A percentile compares a stretch with the other conserved stretches of the same genome.
phyloP scores from a whole-genome alignment of 2,888 invertebrate species.

The Atrina japonica region DNA sequence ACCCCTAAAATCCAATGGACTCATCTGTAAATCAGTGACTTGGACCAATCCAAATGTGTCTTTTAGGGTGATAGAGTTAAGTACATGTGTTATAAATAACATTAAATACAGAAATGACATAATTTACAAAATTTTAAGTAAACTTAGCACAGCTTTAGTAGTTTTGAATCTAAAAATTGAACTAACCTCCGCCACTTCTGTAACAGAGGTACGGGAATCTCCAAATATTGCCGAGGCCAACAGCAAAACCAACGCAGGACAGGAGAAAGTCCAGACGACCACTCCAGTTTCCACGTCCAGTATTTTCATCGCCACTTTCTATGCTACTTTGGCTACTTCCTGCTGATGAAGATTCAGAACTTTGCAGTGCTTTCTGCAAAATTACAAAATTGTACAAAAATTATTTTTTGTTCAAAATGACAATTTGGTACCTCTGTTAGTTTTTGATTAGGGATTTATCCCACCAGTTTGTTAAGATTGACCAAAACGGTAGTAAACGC shows the following conservation, averaged over 20 bases:
- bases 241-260: conserved; percentile 41
- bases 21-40: too few relatives aligned
- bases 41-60: too few relatives aligned
- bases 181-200: conserved; percentile 40
- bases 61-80: too few relatives aligned
- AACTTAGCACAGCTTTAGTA: too few relatives aligned
- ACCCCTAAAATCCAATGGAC: too few relatives aligned
- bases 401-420: neutral
- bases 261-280: conserved; percentile 39
- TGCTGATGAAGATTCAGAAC: conserved; percentile 18
- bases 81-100: too few relatives aligned
- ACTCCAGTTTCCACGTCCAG: conserved; percentile 36
- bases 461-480: neutral
- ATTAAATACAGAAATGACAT: too few relatives aligned
- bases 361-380: conserved; percentile 32
- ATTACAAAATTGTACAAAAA: neutral
- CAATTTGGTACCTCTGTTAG: too few relatives aligned
- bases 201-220: conserved; percentile 42
- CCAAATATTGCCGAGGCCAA: conserved; percentile 44
- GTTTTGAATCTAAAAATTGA: too few relatives aligned
- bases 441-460: neutral
- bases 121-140: too few relatives aligned
- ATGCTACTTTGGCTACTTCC: conserved; percentile 30
- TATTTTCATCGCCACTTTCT: conserved; percentile 42
- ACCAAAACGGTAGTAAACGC: too few relatives aligned